These are phyloP conservation scores for Pseudopleuronectes americanus DNA, from an alignment of 2,797 vertebrate species.

Conservation along the genomic window DNA sequence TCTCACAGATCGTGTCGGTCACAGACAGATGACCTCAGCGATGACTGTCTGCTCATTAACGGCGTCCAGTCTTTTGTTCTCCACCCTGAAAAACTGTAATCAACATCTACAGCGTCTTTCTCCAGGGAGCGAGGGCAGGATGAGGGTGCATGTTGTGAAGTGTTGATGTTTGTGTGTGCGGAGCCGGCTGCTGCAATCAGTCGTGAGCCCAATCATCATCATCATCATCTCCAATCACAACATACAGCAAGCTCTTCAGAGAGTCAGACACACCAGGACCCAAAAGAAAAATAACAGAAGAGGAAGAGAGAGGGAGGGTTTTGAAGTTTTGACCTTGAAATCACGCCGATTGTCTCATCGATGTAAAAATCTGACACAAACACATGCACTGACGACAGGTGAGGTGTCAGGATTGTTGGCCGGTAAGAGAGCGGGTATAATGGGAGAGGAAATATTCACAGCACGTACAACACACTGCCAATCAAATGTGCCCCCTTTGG, in stretches of 20 bases:
- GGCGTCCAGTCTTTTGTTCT: conserved; percentile 29
- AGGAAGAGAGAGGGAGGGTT: conserved; percentile 1
- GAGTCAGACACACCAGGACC: neutral
- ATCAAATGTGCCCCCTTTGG: conserved; percentile 39
- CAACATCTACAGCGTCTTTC: conserved; percentile 19
- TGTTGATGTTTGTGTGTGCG: conserved; percentile 14
- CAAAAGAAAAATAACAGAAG: neutral
- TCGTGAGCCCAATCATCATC: conserved; percentile 58
- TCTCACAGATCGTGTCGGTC: conserved; percentile 50
- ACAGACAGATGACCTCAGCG: conserved; percentile 63
- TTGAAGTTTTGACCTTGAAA: conserved; percentile 62
- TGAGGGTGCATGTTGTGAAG: conserved; percentile 9
- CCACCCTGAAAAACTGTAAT: conserved; percentile 44
- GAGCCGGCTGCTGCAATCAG: conserved; percentile 47
- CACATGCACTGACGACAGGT: conserved; percentile 22
- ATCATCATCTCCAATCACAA: conserved; percentile 48
- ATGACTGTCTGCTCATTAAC: conserved; percentile 61
- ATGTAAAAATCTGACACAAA: conserved; percentile 24
- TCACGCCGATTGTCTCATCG: conserved; percentile 46
- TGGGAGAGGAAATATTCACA: conserved; percentile 43
- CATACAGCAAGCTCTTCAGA: conserved; percentile 16
- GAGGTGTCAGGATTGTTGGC: conserved; percentile 25
- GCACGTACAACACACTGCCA: conserved; percentile 25
- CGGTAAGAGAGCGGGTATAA: conserved; percentile 19
- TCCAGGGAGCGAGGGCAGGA: neutral